Evolutionary conservation across 2,113 vertebrate species (phyloP), one percentile per base, ranked within the genome.

Genomic region (Sminthopsis crassicaudata): DNA sequence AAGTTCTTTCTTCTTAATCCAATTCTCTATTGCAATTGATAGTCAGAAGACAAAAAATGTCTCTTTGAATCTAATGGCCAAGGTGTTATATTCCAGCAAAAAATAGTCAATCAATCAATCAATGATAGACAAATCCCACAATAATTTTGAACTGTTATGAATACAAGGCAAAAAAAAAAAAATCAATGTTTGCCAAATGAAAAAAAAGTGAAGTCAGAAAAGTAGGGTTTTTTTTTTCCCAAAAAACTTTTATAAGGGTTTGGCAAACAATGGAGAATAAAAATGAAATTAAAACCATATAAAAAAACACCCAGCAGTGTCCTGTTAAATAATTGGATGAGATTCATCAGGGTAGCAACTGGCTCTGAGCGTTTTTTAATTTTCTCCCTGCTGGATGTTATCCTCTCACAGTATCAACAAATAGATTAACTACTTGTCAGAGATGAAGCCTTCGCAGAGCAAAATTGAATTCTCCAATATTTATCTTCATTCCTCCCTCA

Each of bases 351-450:
- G 91, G 48, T 30, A 92, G 92, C 90, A 53, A 95, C 16, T 88
- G 92, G 96, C 26, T 2, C 97, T 96, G 96, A 96, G 96, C 7
- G 3, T 95, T 96, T 96, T 96, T 97, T 94, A 95, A 97, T 96
- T 97, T 96, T 97, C 95, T 97, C 96, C 54, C 96, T 94, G 95
- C 93, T 96, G 96, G 96, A 95, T 88, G 55, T 50, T 92, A 50
- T 92, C 84, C 67, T 96, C 89, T 96, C 93, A 52, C 91, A 94
- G 93, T 76, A 95, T 88, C 96, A 96, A 95, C 95, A 97, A 97
- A 97, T 42, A 97, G 95, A 97, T 96, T 91, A 96, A 96, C 94
- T 92, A n/a, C 93, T 95, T 96, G 95, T 97, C 97, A 95, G 97
- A 90, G 95, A 92, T 0, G 2, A 94, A 60, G 91, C 1, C 93